phyloP scores from a whole-genome alignment of 2,113 vertebrate species.

The Acinonyx jubatus region DNA sequence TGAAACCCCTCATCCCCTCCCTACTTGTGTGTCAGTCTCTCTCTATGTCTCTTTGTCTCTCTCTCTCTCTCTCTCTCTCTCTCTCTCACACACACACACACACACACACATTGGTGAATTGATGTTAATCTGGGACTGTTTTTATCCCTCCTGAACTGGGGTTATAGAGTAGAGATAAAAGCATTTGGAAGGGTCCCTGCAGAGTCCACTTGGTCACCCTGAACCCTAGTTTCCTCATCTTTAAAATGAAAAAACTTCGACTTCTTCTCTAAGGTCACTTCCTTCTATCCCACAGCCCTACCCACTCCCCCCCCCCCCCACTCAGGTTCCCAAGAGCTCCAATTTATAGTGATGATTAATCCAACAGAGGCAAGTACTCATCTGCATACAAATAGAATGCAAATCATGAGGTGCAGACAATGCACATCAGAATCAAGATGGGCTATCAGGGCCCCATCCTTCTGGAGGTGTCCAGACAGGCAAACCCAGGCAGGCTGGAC shows the following conservation, averaged over 20 bases:
- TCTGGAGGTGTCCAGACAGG: not conserved
- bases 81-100: not conserved
- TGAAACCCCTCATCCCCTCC: not conserved
- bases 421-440: not conserved
- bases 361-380: conserved; percentile 20
- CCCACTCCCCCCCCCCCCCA: too few species aligned
- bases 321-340: not conserved
- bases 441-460: not conserved
- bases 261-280: not conserved
- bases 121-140: not conserved
- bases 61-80: not conserved
- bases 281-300: not conserved
- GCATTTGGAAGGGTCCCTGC: not conserved
- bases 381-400: conserved; percentile 60
- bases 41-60: not conserved
- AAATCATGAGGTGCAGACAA: not conserved
- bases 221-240: not conserved
- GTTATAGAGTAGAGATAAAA: not conserved
- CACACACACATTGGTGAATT: not conserved
- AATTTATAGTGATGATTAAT: not conserved
- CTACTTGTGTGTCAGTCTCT: not conserved
- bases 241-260: not conserved
- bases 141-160: not conserved
- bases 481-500: not conserved
- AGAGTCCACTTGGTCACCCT: not conserved